These are phyloP conservation scores for Corythoichthys haematopterus DNA, from an alignment of 2,113 vertebrate genomes.

Conservation along the genomic window DNA sequence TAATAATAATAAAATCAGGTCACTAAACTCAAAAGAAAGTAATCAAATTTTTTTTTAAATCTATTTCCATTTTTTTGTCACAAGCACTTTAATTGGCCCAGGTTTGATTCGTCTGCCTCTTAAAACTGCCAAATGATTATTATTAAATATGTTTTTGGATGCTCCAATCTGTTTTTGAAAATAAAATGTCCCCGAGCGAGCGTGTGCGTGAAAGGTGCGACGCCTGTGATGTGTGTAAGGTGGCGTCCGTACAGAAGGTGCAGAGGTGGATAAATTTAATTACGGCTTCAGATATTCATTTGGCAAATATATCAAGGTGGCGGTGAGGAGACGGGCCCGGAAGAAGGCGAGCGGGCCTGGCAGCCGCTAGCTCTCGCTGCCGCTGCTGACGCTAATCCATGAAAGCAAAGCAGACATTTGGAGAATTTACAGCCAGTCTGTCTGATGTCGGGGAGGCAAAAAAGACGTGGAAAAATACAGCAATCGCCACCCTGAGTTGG, in stretches of 20 bases:
- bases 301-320: slow-evolving; percentile 81
- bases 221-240: slow-evolving; percentile 66
- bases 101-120: background rate
- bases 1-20: too few species aligned
- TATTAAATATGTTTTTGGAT: background rate
- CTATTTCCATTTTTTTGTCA: background rate
- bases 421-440: slow-evolving; percentile 63
- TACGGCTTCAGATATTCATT: slow-evolving; percentile 78
- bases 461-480: background rate
- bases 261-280: slow-evolving; percentile 80
- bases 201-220: slow-evolving; percentile 46
- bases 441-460: slow-evolving; percentile 47
- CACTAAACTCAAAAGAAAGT: too few species aligned
- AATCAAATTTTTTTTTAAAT: background rate
- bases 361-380: slow-evolving; percentile 51
- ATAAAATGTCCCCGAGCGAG: background rate
- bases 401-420: slow-evolving; percentile 69
- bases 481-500: background rate
- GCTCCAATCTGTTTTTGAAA: slow-evolving; percentile 1
- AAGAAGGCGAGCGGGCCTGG: slow-evolving; percentile 73
- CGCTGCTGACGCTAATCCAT: slow-evolving; percentile 69
- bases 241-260: slow-evolving; percentile 72
- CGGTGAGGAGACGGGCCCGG: slow-evolving; percentile 70
- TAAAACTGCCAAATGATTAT: background rate
- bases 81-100: background rate